These are phyloP conservation scores for Microcaecilia unicolor DNA, from an alignment of 2,797 vertebrate genomes.

Conservation along the genomic window DNA sequence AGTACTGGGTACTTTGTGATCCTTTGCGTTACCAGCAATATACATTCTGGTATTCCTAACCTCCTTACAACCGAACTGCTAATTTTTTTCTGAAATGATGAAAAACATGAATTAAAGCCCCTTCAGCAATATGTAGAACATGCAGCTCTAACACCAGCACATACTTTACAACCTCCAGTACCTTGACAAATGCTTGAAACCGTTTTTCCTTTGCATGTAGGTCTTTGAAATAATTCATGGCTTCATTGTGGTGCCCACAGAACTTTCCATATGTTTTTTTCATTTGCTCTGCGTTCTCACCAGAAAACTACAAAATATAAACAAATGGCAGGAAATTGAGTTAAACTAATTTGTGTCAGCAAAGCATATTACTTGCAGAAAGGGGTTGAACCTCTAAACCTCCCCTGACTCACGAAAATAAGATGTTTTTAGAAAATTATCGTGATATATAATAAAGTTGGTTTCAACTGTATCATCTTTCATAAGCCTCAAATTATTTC, in stretches of 20 bases:
- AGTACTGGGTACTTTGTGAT: slow-evolving; percentile 95
- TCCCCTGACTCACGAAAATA: no score
- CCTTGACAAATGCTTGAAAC: slow-evolving; percentile 90
- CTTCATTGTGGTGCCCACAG: slow-evolving; percentile 90
- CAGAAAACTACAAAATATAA: slow-evolving; percentile 74
- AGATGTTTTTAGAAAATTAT: no score
- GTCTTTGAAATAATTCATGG: slow-evolving; percentile 89
- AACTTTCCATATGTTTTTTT: slow-evolving; percentile 87
- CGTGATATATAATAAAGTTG: no score
- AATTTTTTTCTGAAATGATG: slow-evolving; percentile 83
- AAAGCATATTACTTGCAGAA: rapidly evolving
- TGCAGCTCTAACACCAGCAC: no score
- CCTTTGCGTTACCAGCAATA: slow-evolving; percentile 90
- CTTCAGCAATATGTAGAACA: rapidly evolving
- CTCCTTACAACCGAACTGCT: slow-evolving; percentile 83
- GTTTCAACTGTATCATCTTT: no score
- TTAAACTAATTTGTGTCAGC: no score
- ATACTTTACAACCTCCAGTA: no score
- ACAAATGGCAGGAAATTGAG: background rate
- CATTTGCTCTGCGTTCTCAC: slow-evolving; percentile 74
- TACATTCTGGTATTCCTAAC: slow-evolving; percentile 91
- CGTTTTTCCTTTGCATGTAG: slow-evolving; percentile 83
- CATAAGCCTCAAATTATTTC: no score
- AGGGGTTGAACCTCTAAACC: no score
- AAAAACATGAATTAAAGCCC: background rate